Evolutionary conservation across 2,797 vertebrate genomes (phyloP).

Genomic region (Cuniculus paca): DNA sequence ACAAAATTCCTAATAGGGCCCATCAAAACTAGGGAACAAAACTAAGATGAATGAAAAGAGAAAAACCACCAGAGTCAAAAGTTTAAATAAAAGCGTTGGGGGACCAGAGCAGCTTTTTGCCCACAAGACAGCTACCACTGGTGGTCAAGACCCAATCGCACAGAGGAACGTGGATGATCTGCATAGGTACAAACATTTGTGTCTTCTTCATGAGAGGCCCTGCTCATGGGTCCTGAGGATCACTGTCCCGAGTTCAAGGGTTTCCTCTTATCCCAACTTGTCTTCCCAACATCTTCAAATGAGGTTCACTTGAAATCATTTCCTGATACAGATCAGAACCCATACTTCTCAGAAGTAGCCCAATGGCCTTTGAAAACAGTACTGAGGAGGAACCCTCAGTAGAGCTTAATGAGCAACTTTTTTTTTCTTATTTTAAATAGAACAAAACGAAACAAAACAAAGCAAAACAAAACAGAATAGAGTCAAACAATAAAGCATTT

Average conservation of each 20-base stretch:
- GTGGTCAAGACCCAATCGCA: background rate
- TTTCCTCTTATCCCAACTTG: constrained; percentile 94
- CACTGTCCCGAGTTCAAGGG: constrained; percentile 95
- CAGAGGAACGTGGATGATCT: background rate
- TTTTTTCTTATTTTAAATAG: no score
- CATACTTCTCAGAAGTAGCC: constrained; percentile 96
- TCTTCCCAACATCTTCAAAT: constrained; percentile 94
- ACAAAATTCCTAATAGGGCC: background rate
- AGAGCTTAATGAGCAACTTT: constrained; percentile 95
- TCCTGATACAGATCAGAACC: constrained; percentile 94
- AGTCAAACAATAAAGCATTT: no score
- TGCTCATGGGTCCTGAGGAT: constrained; percentile 92
- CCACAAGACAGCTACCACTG: background rate
- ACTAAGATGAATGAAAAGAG: background rate
- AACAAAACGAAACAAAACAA: no score
- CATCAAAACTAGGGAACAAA: background rate
- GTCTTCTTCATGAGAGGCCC: background rate
- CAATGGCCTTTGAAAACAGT: constrained; percentile 96
- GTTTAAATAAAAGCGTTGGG: background rate
- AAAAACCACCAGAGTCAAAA: background rate
- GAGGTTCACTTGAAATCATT: constrained; percentile 95
- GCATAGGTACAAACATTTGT: background rate
- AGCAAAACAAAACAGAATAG: no score
- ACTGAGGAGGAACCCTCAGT: constrained; percentile 94
- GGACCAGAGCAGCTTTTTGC: background rate